Percentiles rank a stretch among this genome's conserved stretches.
Evolutionary conservation across 2,797 vertebrate genomes (phyloP).

Genomic region (Cyprinodon diabolis): DNA sequence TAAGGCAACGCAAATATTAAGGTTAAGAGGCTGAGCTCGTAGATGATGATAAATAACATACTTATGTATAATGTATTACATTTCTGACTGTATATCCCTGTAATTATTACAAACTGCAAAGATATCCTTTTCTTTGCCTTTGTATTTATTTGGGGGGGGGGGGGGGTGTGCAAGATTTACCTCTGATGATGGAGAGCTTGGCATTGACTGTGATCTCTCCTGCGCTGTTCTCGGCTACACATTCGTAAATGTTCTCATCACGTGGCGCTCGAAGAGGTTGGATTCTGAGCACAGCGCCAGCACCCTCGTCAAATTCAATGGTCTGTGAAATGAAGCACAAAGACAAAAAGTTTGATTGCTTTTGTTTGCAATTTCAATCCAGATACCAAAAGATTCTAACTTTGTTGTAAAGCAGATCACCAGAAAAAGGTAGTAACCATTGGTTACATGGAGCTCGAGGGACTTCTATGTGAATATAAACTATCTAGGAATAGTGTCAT

Average conservation of each 20-base stretch:
- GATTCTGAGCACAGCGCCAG: conserved; percentile 93
- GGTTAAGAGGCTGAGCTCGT: too few relatives aligned
- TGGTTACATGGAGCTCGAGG: background rate
- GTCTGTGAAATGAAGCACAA: conserved; percentile 77
- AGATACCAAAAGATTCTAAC: background rate
- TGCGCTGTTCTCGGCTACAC: conserved; percentile 91
- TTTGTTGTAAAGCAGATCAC: background rate
- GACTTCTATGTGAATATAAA: background rate
- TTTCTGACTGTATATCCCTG: too few relatives aligned
- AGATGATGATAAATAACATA: too few relatives aligned
- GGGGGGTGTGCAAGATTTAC: conserved; percentile 71
- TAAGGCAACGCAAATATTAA: too few relatives aligned
- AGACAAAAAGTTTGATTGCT: background rate
- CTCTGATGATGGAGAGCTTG: conserved; percentile 97
- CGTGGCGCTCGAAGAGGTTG: conserved; percentile 94
- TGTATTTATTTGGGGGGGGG: background rate
- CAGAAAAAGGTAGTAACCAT: background rate
- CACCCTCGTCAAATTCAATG: conserved; percentile 96
- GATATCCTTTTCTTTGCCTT: background rate
- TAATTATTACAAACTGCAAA: too few relatives aligned
- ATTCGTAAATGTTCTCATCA: conserved; percentile 96
- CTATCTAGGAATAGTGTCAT: background rate
- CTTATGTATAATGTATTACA: too few relatives aligned
- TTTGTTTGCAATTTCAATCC: background rate
- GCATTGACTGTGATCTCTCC: conserved; percentile 92